Conservation (phyloP, 2,888 invertebrate species). For the Tricholauxania praeusta region DNA sequence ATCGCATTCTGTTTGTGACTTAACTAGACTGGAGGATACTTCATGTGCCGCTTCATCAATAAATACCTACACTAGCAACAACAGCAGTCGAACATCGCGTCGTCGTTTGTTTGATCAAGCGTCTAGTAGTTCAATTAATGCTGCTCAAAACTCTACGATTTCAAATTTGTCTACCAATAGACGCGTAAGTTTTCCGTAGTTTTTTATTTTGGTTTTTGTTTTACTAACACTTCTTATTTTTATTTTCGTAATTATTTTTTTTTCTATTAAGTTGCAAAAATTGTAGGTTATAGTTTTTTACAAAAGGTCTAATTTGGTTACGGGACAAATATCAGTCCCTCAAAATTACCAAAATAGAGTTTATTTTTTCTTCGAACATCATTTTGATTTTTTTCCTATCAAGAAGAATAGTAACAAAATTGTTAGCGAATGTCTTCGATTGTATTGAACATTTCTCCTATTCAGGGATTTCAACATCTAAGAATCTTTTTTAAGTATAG, state of each 20-base stretch:
- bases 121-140: neutral
- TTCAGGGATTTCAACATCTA: too few relatives aligned
- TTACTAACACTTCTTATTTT: neutral
- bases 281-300: conserved; percentile 27
- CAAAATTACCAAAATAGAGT: conserved; percentile 19
- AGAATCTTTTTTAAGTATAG: too few relatives aligned
- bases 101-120: conserved; percentile 34
- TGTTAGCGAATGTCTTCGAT: too few relatives aligned
- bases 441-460: too few relatives aligned
- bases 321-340: conserved; percentile 23
- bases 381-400: neutral
- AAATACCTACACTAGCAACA: conserved; percentile 8
- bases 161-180: conserved; percentile 32
- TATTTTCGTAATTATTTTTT: too few relatives aligned
- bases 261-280: too few relatives aligned
- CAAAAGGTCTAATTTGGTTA: conserved; percentile 23
- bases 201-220: conserved; percentile 5
- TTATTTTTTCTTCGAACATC: too few relatives aligned
- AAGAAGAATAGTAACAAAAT: too few relatives aligned
- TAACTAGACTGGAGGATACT: conserved; percentile 3
- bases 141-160: neutral
- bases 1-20: conserved; percentile 13
- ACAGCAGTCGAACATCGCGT: conserved; percentile 35
- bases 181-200: conserved; percentile 47
- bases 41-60: neutral